phyloP scores from a whole-genome alignment of 2,888 invertebrate genomes.

The Leuctra nigra region DNA sequence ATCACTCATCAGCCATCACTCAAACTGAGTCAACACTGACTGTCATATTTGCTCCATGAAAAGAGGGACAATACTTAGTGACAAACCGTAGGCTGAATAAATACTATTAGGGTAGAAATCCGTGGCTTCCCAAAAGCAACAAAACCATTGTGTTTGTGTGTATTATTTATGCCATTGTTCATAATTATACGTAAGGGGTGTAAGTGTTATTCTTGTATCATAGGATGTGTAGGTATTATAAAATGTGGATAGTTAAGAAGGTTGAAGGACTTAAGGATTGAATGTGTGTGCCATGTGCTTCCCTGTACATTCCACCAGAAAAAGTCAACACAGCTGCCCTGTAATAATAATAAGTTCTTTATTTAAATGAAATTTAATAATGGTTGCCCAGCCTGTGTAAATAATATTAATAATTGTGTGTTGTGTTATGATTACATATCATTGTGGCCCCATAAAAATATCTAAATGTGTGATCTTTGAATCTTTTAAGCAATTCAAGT shows the following conservation, averaged over 20 bases:
- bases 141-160: conserved; percentile 2
- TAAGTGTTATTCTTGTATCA: conserved; percentile 10
- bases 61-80: no score
- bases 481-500: no score
- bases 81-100: no score
- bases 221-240: no score
- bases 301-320: conserved; percentile 7
- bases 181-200: not conserved
- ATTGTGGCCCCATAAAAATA: conserved; percentile 1
- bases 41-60: no score
- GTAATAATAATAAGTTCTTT: not conserved
- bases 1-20: no score
- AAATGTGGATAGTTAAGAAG: not conserved
- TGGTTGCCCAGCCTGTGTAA: not conserved
- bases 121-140: conserved; percentile 2
- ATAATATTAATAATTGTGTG: not conserved
- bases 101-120: no score
- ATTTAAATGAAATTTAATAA: no score
- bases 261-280: not conserved
- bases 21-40: no score
- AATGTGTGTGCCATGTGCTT: conserved; percentile 6
- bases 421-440: conserved; percentile 7
- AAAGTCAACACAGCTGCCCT: not conserved
- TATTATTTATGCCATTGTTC: not conserved
- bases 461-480: conserved; percentile 6